These are phyloP conservation scores for Eira barbara DNA, from an alignment of 2,113 vertebrate genomes.

Conservation along the genomic window DNA sequence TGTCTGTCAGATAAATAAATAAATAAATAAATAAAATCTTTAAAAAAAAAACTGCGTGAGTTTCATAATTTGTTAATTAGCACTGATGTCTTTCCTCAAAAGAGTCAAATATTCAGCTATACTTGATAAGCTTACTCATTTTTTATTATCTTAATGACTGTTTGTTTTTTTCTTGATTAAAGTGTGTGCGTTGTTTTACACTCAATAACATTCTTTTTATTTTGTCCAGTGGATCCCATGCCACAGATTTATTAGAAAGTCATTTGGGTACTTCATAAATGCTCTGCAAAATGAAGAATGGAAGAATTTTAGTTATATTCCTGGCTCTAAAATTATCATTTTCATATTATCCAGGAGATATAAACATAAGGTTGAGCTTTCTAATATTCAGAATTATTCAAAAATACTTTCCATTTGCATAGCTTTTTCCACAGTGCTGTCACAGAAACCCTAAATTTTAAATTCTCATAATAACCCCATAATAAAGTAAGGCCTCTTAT, in stretches of 20 bases:
- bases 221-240: not conserved
- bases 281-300: not conserved
- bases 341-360: not conserved
- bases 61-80: constrained; percentile 82
- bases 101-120: constrained; percentile 54
- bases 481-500: not conserved
- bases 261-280: not conserved
- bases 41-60: constrained; percentile 47
- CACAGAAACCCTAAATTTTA: not conserved
- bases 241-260: constrained; percentile 1
- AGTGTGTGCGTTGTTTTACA: not conserved
- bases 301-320: not conserved
- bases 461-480: not conserved
- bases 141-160: constrained; percentile 33
- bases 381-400: not conserved
- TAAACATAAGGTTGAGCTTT: not conserved
- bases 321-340: not conserved
- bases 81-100: constrained; percentile 68
- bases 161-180: constrained; percentile 52
- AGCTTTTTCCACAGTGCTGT: not conserved
- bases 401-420: not conserved
- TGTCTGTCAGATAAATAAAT: too few relatives aligned
- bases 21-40: too few relatives aligned
- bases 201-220: not conserved
- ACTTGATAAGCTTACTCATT: constrained; percentile 37